Percentiles rank a stretch among this genome's conserved stretches.
phyloP scores from a whole-genome alignment of 2,888 invertebrate species.

The Clepsis dumicolana region DNA sequence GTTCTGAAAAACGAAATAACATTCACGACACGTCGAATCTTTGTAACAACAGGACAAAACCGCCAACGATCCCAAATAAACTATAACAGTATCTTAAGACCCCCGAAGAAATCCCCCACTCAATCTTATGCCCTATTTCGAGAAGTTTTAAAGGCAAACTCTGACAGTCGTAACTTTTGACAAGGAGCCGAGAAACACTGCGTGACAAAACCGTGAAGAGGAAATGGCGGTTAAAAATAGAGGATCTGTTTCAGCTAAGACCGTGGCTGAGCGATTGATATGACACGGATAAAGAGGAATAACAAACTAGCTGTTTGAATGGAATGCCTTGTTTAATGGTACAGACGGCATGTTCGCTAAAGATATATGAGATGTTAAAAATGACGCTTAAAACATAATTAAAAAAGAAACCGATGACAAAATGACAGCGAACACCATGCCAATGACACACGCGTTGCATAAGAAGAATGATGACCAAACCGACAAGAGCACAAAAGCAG shows the following conservation, averaged over 20 bases:
- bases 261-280: constrained; percentile 19
- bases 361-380: constrained; percentile 17
- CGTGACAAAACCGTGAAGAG: constrained; percentile 62
- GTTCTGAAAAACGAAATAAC: not conserved
- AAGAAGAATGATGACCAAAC: constrained; percentile 24
- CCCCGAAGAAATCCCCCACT: constrained; percentile 6
- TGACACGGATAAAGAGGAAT: constrained; percentile 27
- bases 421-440: not conserved
- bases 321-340: constrained; percentile 30
- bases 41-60: not conserved
- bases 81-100: constrained; percentile 11
- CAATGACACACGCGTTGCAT: constrained; percentile 4
- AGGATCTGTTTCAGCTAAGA: constrained; percentile 49
- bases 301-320: constrained; percentile 32
- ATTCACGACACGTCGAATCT: not conserved
- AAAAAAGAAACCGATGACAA: not conserved
- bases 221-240: constrained; percentile 64
- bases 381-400: not conserved
- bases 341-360: constrained; percentile 26
- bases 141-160: constrained; percentile 17
- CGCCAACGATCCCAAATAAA: constrained; percentile 35
- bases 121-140: constrained; percentile 19
- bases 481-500: constrained; percentile 43
- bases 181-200: constrained; percentile 17
- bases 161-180: constrained; percentile 19